Evolutionary conservation across 2,888 invertebrate species (phyloP).

Genomic region (Coleophora flavipennella): DNA sequence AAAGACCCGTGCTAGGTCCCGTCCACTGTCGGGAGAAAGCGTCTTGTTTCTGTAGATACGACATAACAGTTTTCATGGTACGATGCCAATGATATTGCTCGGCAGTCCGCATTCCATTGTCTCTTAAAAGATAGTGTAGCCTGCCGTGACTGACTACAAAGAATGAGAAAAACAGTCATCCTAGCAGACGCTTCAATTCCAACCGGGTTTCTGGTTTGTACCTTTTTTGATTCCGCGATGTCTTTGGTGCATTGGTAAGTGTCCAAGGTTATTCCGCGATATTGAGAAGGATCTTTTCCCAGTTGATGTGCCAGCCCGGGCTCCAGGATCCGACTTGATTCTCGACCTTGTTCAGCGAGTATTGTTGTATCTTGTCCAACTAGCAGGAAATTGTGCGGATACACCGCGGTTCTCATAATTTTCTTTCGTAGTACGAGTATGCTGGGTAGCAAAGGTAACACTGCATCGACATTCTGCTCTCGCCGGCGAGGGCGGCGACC

Average conservation of each 20-base stretch:
- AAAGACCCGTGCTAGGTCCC: not conserved
- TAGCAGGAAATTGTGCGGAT: conserved; percentile 15
- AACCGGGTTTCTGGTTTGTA: not conserved
- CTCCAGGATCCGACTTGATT: not conserved
- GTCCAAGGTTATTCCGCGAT: not conserved
- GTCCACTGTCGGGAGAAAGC: not conserved
- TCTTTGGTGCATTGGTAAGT: not conserved
- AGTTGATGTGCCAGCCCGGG: not conserved
- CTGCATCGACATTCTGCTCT: too few relatives aligned
- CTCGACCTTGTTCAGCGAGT: not conserved
- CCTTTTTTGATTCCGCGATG: not conserved
- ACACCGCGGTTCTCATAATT: conserved; percentile 11
- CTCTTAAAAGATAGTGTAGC: not conserved
- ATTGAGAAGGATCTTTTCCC: not conserved
- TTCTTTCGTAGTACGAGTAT: conserved; percentile 3
- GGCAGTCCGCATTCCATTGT: not conserved
- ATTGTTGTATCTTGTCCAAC: conserved; percentile 4
- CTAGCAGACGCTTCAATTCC: not conserved
- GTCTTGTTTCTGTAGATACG: not conserved
- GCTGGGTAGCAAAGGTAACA: conserved; percentile 12
- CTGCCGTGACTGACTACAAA: not conserved
- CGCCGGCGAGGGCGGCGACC: too few relatives aligned
- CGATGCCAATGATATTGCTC: not conserved
- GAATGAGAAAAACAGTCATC: not conserved
- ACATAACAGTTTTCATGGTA: not conserved